Conservation (phyloP, 1,140 invertebrate genomes). For the Zaprionus lachaisei region DNA sequence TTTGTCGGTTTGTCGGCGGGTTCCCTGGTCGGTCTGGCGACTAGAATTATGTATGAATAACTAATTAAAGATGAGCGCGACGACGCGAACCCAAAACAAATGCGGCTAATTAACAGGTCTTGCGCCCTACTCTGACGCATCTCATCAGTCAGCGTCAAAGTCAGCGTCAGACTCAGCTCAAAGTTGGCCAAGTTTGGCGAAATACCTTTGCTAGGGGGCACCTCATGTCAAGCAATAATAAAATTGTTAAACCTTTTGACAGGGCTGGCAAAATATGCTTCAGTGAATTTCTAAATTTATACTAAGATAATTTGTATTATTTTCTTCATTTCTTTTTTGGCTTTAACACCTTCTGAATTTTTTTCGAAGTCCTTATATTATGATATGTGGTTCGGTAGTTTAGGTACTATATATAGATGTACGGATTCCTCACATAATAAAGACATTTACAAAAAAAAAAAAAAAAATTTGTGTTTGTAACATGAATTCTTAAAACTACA, state of each 20-base stretch:
- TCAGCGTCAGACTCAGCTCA: not conserved
- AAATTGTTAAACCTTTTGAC: not conserved
- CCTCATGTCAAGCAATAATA: constrained; percentile 1
- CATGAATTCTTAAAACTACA: too few species aligned
- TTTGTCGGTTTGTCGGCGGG: not conserved
- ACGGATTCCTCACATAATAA: too few species aligned
- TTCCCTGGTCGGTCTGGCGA: constrained; percentile 13
- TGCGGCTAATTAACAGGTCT: constrained; percentile 66
- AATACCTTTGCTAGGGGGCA: not conserved
- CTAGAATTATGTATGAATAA: constrained; percentile 65
- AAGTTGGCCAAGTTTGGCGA: not conserved
- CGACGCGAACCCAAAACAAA: constrained; percentile 55
- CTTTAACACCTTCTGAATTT: too few species aligned
- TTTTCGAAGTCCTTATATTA: too few species aligned
- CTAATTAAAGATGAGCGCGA: constrained; percentile 56
- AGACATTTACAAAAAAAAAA: too few species aligned
- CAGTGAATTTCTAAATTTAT: not conserved
- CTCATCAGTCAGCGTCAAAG: constrained; percentile 55
- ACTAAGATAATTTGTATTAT: not conserved
- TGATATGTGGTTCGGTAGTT: too few species aligned
- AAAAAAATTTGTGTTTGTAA: too few species aligned
- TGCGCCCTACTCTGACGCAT: not conserved
- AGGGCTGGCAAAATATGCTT: not conserved
- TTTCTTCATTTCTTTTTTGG: not conserved
- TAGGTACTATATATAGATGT: too few species aligned